Percentiles rank a stretch among this genome's conserved stretches.
Evolutionary conservation across 2,888 invertebrate genomes (phyloP).

Genomic region (Apotomis turbidana): DNA sequence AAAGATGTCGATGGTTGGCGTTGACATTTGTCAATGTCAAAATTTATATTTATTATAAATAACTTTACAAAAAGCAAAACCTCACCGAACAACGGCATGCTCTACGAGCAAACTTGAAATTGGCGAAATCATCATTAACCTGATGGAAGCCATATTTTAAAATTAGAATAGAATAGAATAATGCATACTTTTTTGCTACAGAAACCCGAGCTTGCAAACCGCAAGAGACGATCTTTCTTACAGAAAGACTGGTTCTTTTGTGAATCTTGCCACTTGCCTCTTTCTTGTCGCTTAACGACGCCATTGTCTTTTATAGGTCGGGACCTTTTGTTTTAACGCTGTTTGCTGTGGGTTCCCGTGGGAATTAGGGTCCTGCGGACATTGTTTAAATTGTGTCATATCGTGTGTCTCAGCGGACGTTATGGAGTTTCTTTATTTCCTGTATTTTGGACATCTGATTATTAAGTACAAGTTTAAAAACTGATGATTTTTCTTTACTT

Average conservation of each 20-base stretch:
- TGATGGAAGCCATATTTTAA: too few species aligned
- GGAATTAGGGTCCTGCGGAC: slow-evolving; percentile 28
- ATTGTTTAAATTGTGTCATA: slow-evolving; percentile 21
- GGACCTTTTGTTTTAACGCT: slow-evolving; percentile 68
- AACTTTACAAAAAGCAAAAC: background rate
- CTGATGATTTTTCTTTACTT: too few species aligned
- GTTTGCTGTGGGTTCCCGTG: slow-evolving; percentile 58
- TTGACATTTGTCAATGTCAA: too few species aligned
- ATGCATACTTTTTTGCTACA: background rate
- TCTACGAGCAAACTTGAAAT: too few species aligned
- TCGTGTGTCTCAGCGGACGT: slow-evolving; percentile 29
- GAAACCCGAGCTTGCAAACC: background rate
- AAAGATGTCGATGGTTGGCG: too few species aligned
- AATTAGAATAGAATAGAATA: background rate
- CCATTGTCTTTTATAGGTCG: slow-evolving; percentile 72
- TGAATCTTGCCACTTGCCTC: slow-evolving; percentile 30
- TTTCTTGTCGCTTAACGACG: slow-evolving; percentile 57
- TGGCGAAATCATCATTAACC: too few species aligned
- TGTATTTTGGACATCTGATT: background rate
- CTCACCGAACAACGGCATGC: too few species aligned
- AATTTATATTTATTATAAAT: too few species aligned
- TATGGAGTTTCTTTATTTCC: slow-evolving; percentile 14
- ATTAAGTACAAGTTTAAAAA: too few species aligned
- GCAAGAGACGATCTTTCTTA: slow-evolving; percentile 1
- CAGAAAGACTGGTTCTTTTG: slow-evolving; percentile 22